Base-by-base conservation (phyloP, 2,888 invertebrate species). In the Pandemis heparana region DNA sequence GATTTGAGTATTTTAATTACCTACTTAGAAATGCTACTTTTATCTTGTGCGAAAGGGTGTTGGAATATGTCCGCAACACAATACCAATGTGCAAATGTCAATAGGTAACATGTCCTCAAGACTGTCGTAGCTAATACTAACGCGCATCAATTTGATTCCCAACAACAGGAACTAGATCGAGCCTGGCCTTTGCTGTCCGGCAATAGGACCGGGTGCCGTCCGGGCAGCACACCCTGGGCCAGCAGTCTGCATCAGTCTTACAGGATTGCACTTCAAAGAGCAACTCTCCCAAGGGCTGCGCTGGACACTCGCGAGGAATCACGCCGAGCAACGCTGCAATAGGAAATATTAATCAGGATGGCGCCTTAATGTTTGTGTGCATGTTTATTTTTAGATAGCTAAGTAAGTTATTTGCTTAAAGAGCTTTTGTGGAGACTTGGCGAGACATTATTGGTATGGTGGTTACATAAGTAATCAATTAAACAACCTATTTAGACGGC, bases 221-320 rank as follows among this genome's bases (percentile, higher is more conserved):
- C 0, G 96, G 96, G 79, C 97, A 97, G 86, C 97, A 97, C 73
- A 97, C 95, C 39, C 97, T 93, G 14, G 97, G 96, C 95, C 96
- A 96, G 87, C 97, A 97, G 81, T 97, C 97, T 16, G 94, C 89
- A 82, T 97, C 97, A 0, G 91, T 91, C 79, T 94, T 92, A 82
- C 97, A 97, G 73, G 96, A 95, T 85, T 96, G 96, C 16, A 97
- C 95, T 74, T 96, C 96, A 85, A 97, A 96, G 79, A 96, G 94
- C 12, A 96, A 90, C 89, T 97, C 97, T 0, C 96, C 96, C 18
- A 97, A 89, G 2, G 96, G 96, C 66, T 96, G 92, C 41, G 91
- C 87, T 0, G 97, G 97, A 79, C 97, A 97, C 81, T 95, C 96
- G 66, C 96, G 95, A 0, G 96, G 96, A 48, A 97, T 96, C 51